A percentile compares a stretch with the other conserved stretches of the same genome.
Evolutionary conservation across 2,888 invertebrate species (phyloP).

Genomic region (Napeogenes sylphis): DNA sequence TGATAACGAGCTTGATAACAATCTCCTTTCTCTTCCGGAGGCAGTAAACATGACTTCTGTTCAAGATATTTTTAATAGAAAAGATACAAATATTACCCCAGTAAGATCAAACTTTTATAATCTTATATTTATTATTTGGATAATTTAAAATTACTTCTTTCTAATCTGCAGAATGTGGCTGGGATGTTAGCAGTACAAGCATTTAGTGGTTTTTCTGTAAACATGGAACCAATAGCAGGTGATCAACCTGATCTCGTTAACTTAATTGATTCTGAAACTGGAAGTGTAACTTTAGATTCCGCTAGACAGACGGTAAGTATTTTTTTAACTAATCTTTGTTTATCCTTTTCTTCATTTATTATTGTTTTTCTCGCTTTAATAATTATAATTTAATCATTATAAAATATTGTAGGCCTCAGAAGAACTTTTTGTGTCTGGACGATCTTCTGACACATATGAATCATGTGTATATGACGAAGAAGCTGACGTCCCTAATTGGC

Average conservation of each 20-base stretch:
- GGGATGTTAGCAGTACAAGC: slow-evolving; percentile 51
- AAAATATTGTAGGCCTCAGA: slow-evolving; percentile 55
- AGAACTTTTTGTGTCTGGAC: slow-evolving; percentile 59
- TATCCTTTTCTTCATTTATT: too few relatives aligned
- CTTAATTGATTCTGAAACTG: slow-evolving; percentile 61
- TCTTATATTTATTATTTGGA: slow-evolving; percentile 1
- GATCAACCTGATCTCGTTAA: slow-evolving; percentile 55
- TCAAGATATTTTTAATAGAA: slow-evolving; percentile 58
- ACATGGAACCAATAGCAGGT: slow-evolving; percentile 44
- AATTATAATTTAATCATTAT: slow-evolving; percentile 1
- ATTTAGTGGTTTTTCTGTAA: slow-evolving; percentile 64
- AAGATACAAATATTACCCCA: slow-evolving; percentile 40
- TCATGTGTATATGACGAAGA: slow-evolving; percentile 62
- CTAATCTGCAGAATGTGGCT: slow-evolving; percentile 40
- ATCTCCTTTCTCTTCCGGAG: slow-evolving; percentile 24
- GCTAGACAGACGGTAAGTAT: slow-evolving; percentile 53
- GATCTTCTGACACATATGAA: slow-evolving; percentile 59
- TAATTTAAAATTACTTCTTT: slow-evolving; percentile 7
- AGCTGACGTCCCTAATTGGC: slow-evolving; percentile 60
- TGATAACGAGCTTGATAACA: slow-evolving; percentile 42
- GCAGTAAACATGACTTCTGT: slow-evolving; percentile 39
- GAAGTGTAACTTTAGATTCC: slow-evolving; percentile 46
- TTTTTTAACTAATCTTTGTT: too few relatives aligned
- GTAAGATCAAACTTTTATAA: slow-evolving; percentile 33
- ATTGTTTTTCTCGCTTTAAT: too few relatives aligned